Evolutionary conservation across 2,888 invertebrate genomes (phyloP).

Genomic region (Timema cristinae): DNA sequence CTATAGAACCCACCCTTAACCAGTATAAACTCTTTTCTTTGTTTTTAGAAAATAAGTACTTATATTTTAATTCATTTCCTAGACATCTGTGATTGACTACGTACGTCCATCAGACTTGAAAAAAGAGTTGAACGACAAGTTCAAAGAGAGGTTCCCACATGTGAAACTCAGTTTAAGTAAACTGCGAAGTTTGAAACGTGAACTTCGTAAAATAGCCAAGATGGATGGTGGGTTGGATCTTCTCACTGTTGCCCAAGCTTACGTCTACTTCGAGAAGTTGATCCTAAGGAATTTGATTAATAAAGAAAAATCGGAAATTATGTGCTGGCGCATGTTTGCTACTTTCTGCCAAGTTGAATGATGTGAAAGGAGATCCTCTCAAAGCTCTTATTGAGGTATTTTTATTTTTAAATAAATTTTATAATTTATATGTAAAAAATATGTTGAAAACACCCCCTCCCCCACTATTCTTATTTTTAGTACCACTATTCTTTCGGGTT

Average conservation of each 20-base stretch:
- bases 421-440: too few relatives aligned
- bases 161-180: conserved; percentile 94
- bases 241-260: conserved; percentile 91
- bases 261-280: conserved; percentile 97
- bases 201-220: conserved; percentile 90
- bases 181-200: conserved; percentile 90
- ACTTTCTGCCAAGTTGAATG: conserved; percentile 94
- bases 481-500: too few relatives aligned
- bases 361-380: conserved; percentile 86
- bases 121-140: conserved; percentile 95
- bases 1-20: too few relatives aligned
- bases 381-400: conserved; percentile 83
- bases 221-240: conserved; percentile 78
- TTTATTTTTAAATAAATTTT: too few relatives aligned
- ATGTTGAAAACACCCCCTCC: too few relatives aligned
- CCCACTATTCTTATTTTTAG: too few relatives aligned
- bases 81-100: conserved; percentile 94
- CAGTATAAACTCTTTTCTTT: too few relatives aligned
- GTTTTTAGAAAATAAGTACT: too few relatives aligned
- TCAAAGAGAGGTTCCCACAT: conserved; percentile 90
- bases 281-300: conserved; percentile 88
- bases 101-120: conserved; percentile 93
- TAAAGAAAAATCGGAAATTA: conserved; percentile 88
- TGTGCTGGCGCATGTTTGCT: conserved; percentile 94
- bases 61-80: too few relatives aligned